Evolutionary conservation across 2,888 invertebrate species (phyloP), one percentile per base, ranked within the genome.

Genomic region (Gryllus longicercus): DNA sequence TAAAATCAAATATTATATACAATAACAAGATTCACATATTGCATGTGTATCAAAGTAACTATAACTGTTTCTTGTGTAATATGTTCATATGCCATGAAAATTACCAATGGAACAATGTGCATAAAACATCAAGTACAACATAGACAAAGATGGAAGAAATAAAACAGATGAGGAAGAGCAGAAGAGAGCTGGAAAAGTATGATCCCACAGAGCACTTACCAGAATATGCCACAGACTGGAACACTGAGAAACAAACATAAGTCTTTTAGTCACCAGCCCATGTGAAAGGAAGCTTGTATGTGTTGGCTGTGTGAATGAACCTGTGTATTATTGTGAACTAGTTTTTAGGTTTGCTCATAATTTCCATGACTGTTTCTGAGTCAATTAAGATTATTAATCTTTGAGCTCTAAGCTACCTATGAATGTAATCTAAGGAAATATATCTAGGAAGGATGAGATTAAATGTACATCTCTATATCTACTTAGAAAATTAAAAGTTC

Each of bases 161-260:
- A 63, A 63, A 63, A 63, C n/a, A 63, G 63, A 18, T 63, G 63
- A 78, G 11, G 63, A 80, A 80, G 76, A 75, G 63, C 63, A 63
- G 63, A 63, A 63, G 63, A 63, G 63, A 63, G 63, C 63, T 63
- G 63, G 63, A 63, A 63, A 51, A 81, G 25, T 78, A 78, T 38
- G 74, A 50, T 77, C 50, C 80, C n/a, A 79, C 77, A 51, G 78
- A 90, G 90, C 90, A 93, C 95, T 95, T 95, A 95, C 95, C 95
- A 90, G 95, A 95, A 92, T 95, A 95, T 89, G 95, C 95, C 93
- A 95, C 95, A 91, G 95, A 95, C 93, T 95, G 95, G 94, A 95
- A 95, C 95, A 95, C 95, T 95, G 93, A 86, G 87, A 87, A 87
- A 88, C 88, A 88, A 86, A 88, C 80, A 88, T 87, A 87, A 85